Conservation (phyloP, 2,888 invertebrate genomes). For the Seira ritae region DNA sequence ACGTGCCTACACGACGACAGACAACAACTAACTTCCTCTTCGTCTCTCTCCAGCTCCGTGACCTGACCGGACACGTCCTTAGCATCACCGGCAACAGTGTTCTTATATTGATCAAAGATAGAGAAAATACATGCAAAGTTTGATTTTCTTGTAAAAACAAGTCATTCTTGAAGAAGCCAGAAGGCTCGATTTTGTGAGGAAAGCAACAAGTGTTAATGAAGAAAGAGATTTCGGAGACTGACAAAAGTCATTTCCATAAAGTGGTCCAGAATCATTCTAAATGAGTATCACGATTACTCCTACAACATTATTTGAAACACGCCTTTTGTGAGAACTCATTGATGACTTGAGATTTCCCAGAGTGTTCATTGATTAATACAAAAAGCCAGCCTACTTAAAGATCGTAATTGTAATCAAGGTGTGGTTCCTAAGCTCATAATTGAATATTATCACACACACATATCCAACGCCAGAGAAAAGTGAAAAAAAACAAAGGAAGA, state of each 20-base stretch:
- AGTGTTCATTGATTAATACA: constrained; percentile 13
- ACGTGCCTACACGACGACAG: constrained; percentile 72
- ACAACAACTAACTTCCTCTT: constrained; percentile 68
- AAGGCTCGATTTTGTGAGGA: background rate
- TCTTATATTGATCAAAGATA: constrained; percentile 36
- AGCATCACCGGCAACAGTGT: constrained; percentile 9
- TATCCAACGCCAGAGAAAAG: constrained; percentile 25
- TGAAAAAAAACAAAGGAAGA: background rate
- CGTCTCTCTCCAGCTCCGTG: constrained; percentile 58
- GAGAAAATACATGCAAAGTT: background rate
- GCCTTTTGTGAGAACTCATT: no score
- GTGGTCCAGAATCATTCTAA: no score
- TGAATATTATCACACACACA: constrained; percentile 43
- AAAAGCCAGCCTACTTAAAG: constrained; percentile 20
- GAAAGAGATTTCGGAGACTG: background rate
- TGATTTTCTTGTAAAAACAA: background rate
- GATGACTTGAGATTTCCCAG: no score
- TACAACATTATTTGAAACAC: no score
- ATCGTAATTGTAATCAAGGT: constrained; percentile 60
- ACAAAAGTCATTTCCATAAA: no score
- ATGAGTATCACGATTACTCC: no score
- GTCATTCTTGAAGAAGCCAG: background rate
- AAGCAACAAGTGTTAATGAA: constrained; percentile 48
- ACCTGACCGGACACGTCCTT: constrained; percentile 66
- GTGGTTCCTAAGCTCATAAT: constrained; percentile 53